Base-by-base conservation (phyloP, 2,888 invertebrate genomes). In the Adelognathus sp. region DNA sequence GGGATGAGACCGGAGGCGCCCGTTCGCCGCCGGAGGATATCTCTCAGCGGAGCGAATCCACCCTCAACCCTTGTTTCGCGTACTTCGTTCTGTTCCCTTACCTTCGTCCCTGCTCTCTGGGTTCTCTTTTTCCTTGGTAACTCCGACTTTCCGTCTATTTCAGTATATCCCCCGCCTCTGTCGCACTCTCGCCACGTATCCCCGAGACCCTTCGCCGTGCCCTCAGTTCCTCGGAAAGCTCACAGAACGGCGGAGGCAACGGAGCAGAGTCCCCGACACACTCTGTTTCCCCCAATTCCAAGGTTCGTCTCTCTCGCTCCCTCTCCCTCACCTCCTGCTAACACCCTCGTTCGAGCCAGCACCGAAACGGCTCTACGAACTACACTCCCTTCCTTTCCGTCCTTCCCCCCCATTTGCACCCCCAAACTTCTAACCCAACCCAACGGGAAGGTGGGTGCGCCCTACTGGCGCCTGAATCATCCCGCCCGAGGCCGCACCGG, bases 381-480 rank as follows among this genome's bases (percentile, higher is more conserved):
- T 81, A 79, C 81, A 64, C 74, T 76, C 76, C 63, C 76, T 69
- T 72, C 76, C 72, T 75, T 70, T 72, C 70, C 79, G 71, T 72
- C 79, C 80, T 70, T 67, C 76, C 77, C 63, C 76, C 77, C 63
- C 79, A 64, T 56, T 82, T 73, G 44, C 75, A 66, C 78, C 81
- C 77, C 54, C n/a, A n/a, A 67, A 58, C 52, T 63, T 60, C 73
- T 52, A 69, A 64, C 79, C 76, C 82, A 80, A 79, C 82, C 88
- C 85, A 82, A 78, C 69, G 83, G 83, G 88, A 90, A 91, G 90
- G 91, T 91, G 90, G 90, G 90, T 90, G 91, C 91, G 90, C 89
- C 91, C 91, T 88, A 90, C 89, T 90, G 91, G 91, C 91, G 91
- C 91, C 90, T 91, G 91, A 91, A 91, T 90, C 91, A 91, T 90